A percentile compares a stretch with the other conserved stretches of the same genome.
Conservation (phyloP, 2,888 invertebrate species). For the Globia sparganii region DNA sequence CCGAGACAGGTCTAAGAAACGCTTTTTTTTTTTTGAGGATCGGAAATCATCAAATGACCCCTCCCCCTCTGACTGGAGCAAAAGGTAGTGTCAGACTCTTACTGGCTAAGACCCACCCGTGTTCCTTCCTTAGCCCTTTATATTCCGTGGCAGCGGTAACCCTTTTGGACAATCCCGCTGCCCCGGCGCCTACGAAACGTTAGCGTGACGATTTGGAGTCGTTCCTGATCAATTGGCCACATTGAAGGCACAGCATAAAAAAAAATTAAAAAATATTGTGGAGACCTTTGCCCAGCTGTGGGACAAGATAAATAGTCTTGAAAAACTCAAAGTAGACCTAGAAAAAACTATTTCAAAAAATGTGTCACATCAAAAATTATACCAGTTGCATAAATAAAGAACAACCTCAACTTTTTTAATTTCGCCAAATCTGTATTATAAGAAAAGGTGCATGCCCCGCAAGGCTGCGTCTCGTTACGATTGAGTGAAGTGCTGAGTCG, state of each 20-base stretch:
- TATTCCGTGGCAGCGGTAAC: too few relatives aligned
- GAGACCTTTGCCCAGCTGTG: background rate
- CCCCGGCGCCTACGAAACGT: background rate
- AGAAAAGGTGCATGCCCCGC: slow-evolving; percentile 23
- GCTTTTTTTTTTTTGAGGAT: too few relatives aligned
- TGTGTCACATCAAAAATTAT: background rate
- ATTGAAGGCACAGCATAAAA: background rate
- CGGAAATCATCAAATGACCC: too few relatives aligned
- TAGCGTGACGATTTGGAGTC: background rate
- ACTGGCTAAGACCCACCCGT: too few relatives aligned
- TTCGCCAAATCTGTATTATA: background rate
- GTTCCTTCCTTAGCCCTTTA: too few relatives aligned
- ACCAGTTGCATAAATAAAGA: slow-evolving; percentile 1
- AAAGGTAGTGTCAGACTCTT: too few relatives aligned
- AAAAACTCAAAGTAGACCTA: background rate
- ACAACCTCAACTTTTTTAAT: slow-evolving; percentile 5
- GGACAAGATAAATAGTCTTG: background rate
- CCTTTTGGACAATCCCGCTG: too few relatives aligned
- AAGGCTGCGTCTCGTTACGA: slow-evolving; percentile 35
- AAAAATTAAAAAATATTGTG: background rate
- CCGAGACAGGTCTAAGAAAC: background rate
- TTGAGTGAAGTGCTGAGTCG: slow-evolving; percentile 35
- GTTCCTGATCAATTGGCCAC: background rate
- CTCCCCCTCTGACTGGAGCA: too few relatives aligned
- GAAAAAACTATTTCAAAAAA: background rate